Conservation (phyloP, 2,113 vertebrate species). For the Cyanistes caeruleus region DNA sequence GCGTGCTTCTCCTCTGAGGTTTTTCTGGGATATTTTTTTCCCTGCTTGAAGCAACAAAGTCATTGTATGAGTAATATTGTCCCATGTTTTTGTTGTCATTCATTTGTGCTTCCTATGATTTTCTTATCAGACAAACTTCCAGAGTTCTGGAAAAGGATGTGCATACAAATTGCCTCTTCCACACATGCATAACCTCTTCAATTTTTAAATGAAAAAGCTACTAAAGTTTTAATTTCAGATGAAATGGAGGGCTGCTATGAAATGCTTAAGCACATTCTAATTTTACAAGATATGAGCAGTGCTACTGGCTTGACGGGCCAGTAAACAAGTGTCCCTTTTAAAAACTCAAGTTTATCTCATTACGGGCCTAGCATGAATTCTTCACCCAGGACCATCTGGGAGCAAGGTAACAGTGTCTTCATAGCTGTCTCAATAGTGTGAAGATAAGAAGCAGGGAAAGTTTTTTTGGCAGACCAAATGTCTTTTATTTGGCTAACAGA, state of each 20-base stretch:
- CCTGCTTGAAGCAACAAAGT: conserved; percentile 21
- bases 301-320: not conserved
- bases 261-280: not conserved
- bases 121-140: conserved; percentile 28
- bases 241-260: not conserved
- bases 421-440: not conserved
- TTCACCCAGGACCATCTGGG: not conserved
- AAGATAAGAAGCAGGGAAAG: not conserved
- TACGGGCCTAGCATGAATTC: not conserved
- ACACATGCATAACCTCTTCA: rapidly evolving
- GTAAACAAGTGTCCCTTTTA: not conserved
- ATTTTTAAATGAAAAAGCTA: not conserved
- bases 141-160: not conserved
- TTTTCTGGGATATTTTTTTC: not conserved
- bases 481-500: not conserved
- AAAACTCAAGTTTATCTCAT: not conserved
- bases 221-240: not conserved
- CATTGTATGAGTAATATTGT: conserved; percentile 34
- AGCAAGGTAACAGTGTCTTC: not conserved
- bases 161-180: not conserved
- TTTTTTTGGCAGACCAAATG: not conserved
- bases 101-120: conserved; percentile 46
- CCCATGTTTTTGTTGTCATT: conserved; percentile 35
- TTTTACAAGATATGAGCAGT: not conserved
- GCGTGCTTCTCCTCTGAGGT: conserved; percentile 51